Evolutionary conservation across 2,113 vertebrate genomes (phyloP), one percentile per base, ranked within the genome.

Genomic region (Corythoichthys intestinalis): DNA sequence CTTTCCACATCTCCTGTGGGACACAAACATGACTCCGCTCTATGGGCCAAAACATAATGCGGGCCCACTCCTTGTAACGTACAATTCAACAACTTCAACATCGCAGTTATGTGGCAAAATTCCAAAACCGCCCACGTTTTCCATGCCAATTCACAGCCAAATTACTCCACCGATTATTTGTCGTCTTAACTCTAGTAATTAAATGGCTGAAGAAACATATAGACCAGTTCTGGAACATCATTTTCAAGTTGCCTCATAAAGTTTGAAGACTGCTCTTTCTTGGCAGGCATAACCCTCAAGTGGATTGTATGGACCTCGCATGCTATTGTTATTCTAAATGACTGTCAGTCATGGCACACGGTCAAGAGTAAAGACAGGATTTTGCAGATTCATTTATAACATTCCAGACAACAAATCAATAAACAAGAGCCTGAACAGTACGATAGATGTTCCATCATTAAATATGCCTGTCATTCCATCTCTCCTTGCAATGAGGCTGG

Each of bases 321-420:
- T 84, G 71, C 71, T 64, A 69, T 79, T 76, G 78, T 67, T 28
- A 35, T 84, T 89, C 87, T 90, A 89, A 91, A 87, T 87, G 87
- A 87, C 86, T 91, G 87, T 87, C 86, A 88, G 61, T 91, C 83
- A 90, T 73, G 66, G 68, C 63, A 44, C 58, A 82, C 60, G 78
- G 88, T 86, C 86, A 85, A 75, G 75, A 78, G 76, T 76, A 76
- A 79, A 46, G 78, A 77, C 20, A 20, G 72, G 75, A 85, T 83
- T 78, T 79, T 83, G 76, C 67, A 76, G 77, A 78, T 81, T 75
- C 74, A 75, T 80, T 85, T 88, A 81, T 82, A 80, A 84, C 75
- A 86, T 87, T 83, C 77, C 53, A 86, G 86, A 86, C 88, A 90
- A 87, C 82, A 86, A 90, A 90, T 90, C 85, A 80, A 90, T 91